Percentiles rank a stretch among this genome's conserved stretches.
phyloP scores from a whole-genome alignment of 30 jellyfish, hydroid and myxozoan genomes.

The Rhopilema esculentum region DNA sequence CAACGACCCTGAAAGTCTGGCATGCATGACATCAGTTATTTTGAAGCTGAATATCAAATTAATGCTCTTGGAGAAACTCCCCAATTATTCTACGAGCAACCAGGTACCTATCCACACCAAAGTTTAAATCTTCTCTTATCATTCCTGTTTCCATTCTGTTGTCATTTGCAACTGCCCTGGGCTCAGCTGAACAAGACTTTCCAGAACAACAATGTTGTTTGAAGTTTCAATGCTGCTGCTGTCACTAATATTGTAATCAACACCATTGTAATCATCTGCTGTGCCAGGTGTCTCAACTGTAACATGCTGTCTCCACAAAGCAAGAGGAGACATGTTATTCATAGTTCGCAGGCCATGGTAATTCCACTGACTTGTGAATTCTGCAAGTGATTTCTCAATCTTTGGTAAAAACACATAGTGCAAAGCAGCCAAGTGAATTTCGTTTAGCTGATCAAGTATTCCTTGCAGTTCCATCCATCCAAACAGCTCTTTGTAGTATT shows the following conservation, averaged over 20 bases:
- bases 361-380: constrained; percentile 44
- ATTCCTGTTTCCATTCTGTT: constrained; percentile 6
- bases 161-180: constrained; percentile 13
- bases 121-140: constrained; percentile 25
- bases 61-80: background rate
- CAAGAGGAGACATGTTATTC: constrained; percentile 58
- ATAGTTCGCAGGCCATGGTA: constrained; percentile 50
- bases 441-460: constrained; percentile 42
- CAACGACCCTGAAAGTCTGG: too few species aligned
- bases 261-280: constrained; percentile 32
- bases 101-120: constrained; percentile 21
- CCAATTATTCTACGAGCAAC: constrained; percentile 30
- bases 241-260: constrained; percentile 29
- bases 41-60: constrained; percentile 16
- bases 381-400: constrained; percentile 31
- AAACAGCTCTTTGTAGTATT: constrained; percentile 28
- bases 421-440: constrained; percentile 38
- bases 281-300: constrained; percentile 36
- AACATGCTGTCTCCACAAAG: constrained; percentile 48
- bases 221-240: constrained; percentile 43
- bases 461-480: constrained; percentile 42
- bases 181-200: constrained; percentile 30
- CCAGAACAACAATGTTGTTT: constrained; percentile 45
- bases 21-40: constrained; percentile 4
- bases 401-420: constrained; percentile 55